Evolutionary conservation across 2,888 invertebrate species (phyloP).

Genomic region (Andrena haemorrhoa): DNA sequence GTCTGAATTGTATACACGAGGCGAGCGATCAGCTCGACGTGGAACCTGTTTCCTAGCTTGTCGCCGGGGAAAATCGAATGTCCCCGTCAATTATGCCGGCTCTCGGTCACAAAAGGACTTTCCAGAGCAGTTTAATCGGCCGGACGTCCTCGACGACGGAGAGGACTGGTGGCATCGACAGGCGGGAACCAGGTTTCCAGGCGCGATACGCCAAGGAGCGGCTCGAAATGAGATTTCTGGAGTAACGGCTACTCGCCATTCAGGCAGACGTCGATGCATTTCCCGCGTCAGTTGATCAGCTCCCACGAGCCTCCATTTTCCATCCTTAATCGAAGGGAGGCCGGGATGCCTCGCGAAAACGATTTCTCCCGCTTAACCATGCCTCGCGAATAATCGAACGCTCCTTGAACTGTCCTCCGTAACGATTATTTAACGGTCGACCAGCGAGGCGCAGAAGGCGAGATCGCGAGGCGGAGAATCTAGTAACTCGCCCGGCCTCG

Average conservation of each 20-base stretch:
- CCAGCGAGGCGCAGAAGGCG: too few species aligned
- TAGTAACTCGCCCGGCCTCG: constrained; percentile 9
- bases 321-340: constrained; percentile 76
- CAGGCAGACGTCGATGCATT: constrained; percentile 71
- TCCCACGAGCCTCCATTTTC: constrained; percentile 65
- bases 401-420: not conserved
- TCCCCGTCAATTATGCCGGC: constrained; percentile 26
- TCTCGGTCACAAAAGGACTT: constrained; percentile 35
- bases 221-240: constrained; percentile 75
- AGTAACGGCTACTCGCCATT: constrained; percentile 59
- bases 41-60: too few species aligned
- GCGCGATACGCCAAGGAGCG: constrained; percentile 41
- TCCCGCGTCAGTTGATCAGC: constrained; percentile 28
- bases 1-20: too few species aligned
- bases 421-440: not conserved
- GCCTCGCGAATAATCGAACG: not conserved
- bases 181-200: constrained; percentile 49
- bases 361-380: too few species aligned
- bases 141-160: constrained; percentile 49
- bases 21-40: too few species aligned
- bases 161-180: constrained; percentile 40
- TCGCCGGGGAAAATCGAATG: constrained; percentile 21
- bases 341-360: not conserved
- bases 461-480: constrained; percentile 1
- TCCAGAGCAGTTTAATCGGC: constrained; percentile 54